Evolutionary conservation across 2,113 vertebrate species (phyloP).

Genomic region (Perca fluviatilis): DNA sequence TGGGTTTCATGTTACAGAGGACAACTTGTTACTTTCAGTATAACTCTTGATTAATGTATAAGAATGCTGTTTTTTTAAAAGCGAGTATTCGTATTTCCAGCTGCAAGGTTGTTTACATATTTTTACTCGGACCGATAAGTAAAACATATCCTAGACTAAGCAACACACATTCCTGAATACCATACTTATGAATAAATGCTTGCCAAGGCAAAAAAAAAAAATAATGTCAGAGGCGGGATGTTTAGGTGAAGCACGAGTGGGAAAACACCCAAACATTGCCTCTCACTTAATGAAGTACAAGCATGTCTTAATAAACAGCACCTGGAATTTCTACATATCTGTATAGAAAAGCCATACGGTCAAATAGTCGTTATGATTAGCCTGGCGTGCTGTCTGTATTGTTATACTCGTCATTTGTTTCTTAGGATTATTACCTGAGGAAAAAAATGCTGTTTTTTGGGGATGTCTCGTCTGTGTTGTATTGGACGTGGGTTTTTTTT

Average conservation of each 20-base stretch:
- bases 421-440: conserved; percentile 52
- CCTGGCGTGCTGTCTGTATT: conserved; percentile 54
- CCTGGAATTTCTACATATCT: conserved; percentile 57
- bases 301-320: conserved; percentile 62
- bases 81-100: conserved; percentile 62
- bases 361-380: conserved; percentile 36
- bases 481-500: conserved; percentile 11
- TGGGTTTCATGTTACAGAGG: conserved; percentile 27
- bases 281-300: conserved; percentile 43
- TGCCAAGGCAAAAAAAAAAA: conserved; percentile 7
- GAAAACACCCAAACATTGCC: conserved; percentile 33
- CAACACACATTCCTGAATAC: conserved; percentile 69
- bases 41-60: conserved; percentile 46
- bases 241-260: conserved; percentile 38
- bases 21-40: conserved; percentile 58
- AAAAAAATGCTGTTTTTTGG: conserved; percentile 60
- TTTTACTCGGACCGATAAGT: conserved; percentile 68
- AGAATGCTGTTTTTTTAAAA: conserved; percentile 62
- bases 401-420: conserved; percentile 53
- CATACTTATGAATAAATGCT: conserved; percentile 38
- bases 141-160: conserved; percentile 63
- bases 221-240: background rate
- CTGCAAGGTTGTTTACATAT: conserved; percentile 78
- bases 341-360: conserved; percentile 66
- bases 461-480: conserved; percentile 43